A percentile compares a stretch with the other conserved stretches of the same genome.
Evolutionary conservation across 2,113 vertebrate genomes (phyloP).

Genomic region (Oreochromis niloticus): DNA sequence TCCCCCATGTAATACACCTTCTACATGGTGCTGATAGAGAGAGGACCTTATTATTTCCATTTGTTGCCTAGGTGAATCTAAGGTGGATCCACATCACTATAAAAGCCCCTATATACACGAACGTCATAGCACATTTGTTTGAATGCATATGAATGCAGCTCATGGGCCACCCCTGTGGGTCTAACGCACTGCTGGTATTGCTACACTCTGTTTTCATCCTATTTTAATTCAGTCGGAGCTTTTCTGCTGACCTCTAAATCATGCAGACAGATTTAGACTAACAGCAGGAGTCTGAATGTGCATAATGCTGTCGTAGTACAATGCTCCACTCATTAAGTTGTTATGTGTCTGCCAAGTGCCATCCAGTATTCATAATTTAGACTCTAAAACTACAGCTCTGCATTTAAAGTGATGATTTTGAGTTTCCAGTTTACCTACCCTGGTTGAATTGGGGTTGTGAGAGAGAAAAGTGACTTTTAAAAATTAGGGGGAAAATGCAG

Average conservation of each 20-base stretch:
- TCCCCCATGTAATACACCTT: conserved; percentile 33
- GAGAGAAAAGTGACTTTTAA: not conserved
- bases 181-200: not conserved
- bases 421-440: not conserved
- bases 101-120: not conserved
- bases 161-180: not conserved
- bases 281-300: not conserved
- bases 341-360: not conserved
- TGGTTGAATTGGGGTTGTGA: not conserved
- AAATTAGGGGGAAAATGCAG: not conserved
- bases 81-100: not conserved
- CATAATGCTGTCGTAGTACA: not conserved
- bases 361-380: not conserved
- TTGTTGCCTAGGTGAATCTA: not conserved
- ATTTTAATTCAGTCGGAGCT: not conserved
- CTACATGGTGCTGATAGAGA: conserved; percentile 8
- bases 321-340: not conserved
- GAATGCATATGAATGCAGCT: not conserved
- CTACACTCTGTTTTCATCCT: not conserved
- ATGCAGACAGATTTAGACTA: not conserved
- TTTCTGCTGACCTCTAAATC: not conserved
- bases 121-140: not conserved
- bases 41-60: not conserved
- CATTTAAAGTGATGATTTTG: not conserved
- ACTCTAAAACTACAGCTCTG: not conserved